phyloP scores from a whole-genome alignment of 2,888 invertebrate species.

The Calephelis perditalis region DNA sequence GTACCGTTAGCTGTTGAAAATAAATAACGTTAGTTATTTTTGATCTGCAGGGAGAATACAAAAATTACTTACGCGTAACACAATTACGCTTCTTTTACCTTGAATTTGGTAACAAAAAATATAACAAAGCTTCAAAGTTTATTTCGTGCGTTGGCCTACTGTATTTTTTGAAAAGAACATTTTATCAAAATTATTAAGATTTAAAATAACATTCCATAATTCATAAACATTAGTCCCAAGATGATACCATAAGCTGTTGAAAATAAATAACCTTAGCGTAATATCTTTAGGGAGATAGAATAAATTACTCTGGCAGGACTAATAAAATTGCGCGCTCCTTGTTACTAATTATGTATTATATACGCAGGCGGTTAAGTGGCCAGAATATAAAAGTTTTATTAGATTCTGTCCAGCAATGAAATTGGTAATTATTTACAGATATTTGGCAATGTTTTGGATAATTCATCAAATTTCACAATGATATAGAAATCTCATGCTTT shows the following conservation, averaged over 20 bases:
- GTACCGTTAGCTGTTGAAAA: conserved; percentile 38
- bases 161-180: too few relatives aligned
- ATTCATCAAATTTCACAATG: too few relatives aligned
- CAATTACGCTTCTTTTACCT: conserved; percentile 30
- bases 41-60: conserved; percentile 34
- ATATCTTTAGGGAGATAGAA: conserved; percentile 34
- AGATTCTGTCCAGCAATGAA: too few relatives aligned
- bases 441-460: too few relatives aligned
- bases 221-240: conserved; percentile 48
- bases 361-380: conserved; percentile 24
- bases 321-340: conserved; percentile 37
- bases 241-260: conserved; percentile 38
- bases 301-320: conserved; percentile 27
- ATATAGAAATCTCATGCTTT: too few relatives aligned
- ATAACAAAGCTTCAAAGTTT: too few relatives aligned
- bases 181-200: conserved; percentile 21
- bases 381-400: too few relatives aligned
- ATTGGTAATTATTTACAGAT: too few relatives aligned
- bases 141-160: too few relatives aligned
- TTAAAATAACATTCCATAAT: conserved; percentile 40
- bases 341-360: conserved; percentile 32
- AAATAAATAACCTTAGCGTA: conserved; percentile 40
- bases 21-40: conserved; percentile 36
- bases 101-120: too few relatives aligned
- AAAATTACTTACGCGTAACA: conserved; percentile 30